Base-by-base conservation (phyloP, 2,888 invertebrate species). In the Netelia fuscicornis region DNA sequence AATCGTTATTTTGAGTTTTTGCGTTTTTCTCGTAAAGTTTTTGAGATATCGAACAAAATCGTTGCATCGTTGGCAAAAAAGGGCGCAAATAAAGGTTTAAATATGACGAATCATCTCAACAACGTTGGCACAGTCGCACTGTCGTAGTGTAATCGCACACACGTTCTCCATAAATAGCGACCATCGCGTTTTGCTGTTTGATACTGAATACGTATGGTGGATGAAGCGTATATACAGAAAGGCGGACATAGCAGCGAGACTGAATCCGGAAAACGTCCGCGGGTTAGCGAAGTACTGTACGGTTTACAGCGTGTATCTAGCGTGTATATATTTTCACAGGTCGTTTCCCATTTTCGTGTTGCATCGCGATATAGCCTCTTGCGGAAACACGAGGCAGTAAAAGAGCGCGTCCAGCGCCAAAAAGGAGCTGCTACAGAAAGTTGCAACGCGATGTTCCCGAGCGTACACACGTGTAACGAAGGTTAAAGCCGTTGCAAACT, bases 81-180 rank as follows among this genome's bases (percentile, higher is more conserved):
- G 78, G 78, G 75, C 78, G 81, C 52, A 67, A 81, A 86, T 86
- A 87, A 87, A 89, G 86, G 86, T 72, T 62, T 56, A n/a, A 64
- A 87, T 86, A 87, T 89, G 90, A 90, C 89, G 87, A 88, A 90
- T 89, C 79, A 87, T 87, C 79, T 78, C 84, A 88, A 88, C 87
- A 89, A 88, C 88, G 81, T 82, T 74, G 79, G 75, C 77, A 82
- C 72, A 71, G 52, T 78, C 54, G 13, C 37, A 60, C 30, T 48
- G 10, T n/a, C 11, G 20, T 3, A 3, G 8, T 17, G 44, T 10
- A 67, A 37, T 58, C 58, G 11, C 17, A 25, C 62, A 56, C 71
- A 25, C 78, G 65, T 17, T 60, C n/a, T 42, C 62, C 68, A 85
- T 82, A 85, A 83, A 85, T 83, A 75, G 72, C 78, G 54, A 54